Evolutionary conservation across 2,888 invertebrate genomes (phyloP).

Genomic region (Blera fallax): DNA sequence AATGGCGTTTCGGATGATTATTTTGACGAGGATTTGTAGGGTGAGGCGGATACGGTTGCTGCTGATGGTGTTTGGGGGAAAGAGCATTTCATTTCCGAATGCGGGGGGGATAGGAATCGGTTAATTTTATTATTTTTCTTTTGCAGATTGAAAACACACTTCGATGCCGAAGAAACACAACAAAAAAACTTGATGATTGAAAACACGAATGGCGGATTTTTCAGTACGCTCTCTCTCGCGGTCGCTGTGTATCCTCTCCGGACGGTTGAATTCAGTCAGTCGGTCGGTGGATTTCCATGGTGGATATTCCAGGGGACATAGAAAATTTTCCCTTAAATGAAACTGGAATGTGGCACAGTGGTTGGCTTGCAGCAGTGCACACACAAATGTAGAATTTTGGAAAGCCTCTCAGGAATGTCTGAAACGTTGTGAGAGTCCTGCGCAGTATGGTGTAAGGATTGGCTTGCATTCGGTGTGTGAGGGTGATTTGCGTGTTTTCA

Average conservation of each 20-base stretch:
- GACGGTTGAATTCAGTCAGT: conserved; percentile 58
- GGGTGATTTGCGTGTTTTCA: conserved; percentile 64
- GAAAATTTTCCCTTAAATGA: conserved; percentile 32
- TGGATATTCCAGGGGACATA: conserved; percentile 66
- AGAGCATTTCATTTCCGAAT: conserved; percentile 39
- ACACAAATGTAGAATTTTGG: conserved; percentile 71
- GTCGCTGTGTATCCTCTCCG: conserved; percentile 65
- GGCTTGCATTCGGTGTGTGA: conserved; percentile 60
- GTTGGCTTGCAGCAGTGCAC: conserved; percentile 38
- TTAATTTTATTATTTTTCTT: background rate
- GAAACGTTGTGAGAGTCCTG: conserved; percentile 48
- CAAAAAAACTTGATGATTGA: conserved; percentile 65
- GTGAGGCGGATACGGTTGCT: conserved; percentile 17
- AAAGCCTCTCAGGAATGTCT: conserved; percentile 56
- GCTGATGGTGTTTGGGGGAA: conserved; percentile 46
- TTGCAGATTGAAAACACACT: background rate
- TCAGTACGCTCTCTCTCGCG: conserved; percentile 66
- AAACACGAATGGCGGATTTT: conserved; percentile 73
- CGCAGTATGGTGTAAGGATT: conserved; percentile 53
- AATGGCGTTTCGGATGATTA: conserved; percentile 38
- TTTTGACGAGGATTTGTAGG: conserved; percentile 6
- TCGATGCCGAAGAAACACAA: conserved; percentile 49
- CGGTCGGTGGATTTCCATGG: conserved; percentile 57
- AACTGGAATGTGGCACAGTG: conserved; percentile 61
- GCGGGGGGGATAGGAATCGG: background rate